Conservation (phyloP, 1,140 invertebrate species). For the Conus ventricosus region DNA sequence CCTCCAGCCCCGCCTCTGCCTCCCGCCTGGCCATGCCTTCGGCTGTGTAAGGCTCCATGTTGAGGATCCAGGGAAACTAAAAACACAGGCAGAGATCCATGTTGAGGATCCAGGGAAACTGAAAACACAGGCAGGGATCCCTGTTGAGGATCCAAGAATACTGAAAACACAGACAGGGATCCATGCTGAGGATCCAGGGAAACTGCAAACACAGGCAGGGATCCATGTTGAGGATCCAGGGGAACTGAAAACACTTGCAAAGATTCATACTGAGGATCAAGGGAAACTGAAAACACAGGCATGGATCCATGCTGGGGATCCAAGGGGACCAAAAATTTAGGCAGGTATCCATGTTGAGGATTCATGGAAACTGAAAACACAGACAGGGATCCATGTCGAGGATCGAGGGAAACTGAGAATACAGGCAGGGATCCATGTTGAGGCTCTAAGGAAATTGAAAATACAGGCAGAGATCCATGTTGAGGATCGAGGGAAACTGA, state of each 20-base stretch:
- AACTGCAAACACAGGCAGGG: too few relatives aligned
- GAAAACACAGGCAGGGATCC: neutral
- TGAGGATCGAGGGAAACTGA: too few relatives aligned
- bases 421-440: too few relatives aligned
- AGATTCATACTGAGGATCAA: slow-evolving; percentile 97
- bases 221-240: slow-evolving; percentile 76
- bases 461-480: too few relatives aligned
- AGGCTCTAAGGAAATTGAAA: slow-evolving; percentile 85
- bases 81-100: slow-evolving; percentile 90
- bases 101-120: slow-evolving; percentile 97
- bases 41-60: slow-evolving; percentile 99
- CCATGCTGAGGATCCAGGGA: neutral
- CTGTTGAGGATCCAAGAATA: too few relatives aligned
- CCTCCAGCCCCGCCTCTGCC: slow-evolving; percentile 49
- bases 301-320: slow-evolving; percentile 97
- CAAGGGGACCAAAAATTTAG: slow-evolving; percentile 87
- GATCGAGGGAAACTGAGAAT: too few relatives aligned
- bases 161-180: neutral
- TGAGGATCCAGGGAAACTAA: slow-evolving; percentile 96
- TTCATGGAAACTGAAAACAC: neutral
- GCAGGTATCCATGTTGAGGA: neutral
- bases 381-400: too few relatives aligned
- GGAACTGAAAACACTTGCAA: slow-evolving; percentile 88
- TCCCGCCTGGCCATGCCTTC: slow-evolving; percentile 85
- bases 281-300: slow-evolving; percentile 86